Evolutionary conservation across 2,888 invertebrate genomes (phyloP).

Genomic region (Sturmia bella): DNA sequence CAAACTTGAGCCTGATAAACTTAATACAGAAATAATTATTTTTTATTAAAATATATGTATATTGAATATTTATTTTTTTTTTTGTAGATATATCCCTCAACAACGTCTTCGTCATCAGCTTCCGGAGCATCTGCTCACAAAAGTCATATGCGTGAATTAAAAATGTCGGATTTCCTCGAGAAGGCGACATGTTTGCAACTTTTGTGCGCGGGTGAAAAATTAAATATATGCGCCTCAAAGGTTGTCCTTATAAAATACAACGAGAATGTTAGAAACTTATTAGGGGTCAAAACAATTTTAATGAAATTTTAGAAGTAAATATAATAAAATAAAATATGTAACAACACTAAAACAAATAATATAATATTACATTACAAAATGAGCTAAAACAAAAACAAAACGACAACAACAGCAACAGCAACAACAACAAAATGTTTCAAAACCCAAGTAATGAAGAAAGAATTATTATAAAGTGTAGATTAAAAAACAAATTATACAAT

Average conservation of each 20-base stretch:
- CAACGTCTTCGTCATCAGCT: conserved; percentile 78
- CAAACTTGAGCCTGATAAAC: no score
- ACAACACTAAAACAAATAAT: conserved; percentile 20
- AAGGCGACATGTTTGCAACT: conserved; percentile 91
- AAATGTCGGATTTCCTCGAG: conserved; percentile 90
- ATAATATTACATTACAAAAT: conserved; percentile 80
- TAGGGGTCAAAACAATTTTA: conserved; percentile 90
- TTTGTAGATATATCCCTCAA: conserved; percentile 80
- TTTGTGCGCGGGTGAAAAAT: conserved; percentile 89
- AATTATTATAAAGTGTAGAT: conserved; percentile 19
- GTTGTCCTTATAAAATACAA: conserved; percentile 92
- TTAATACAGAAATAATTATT: no score
- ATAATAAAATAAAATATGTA: no score
- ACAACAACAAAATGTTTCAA: conserved; percentile 34
- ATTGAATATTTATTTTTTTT: conserved; percentile 1
- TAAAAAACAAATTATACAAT: conserved; percentile 58
- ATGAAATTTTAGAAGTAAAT: conserved; percentile 84
- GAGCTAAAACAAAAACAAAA: conserved; percentile 35
- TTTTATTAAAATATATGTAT: no score
- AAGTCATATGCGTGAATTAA: conserved; percentile 86
- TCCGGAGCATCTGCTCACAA: conserved; percentile 77
- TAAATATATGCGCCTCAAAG: conserved; percentile 90
- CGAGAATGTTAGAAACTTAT: conserved; percentile 90
- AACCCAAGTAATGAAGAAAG: conserved; percentile 15
- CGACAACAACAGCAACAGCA: conserved; percentile 13